Evolutionary conservation across 2,888 invertebrate genomes (phyloP).

Genomic region (Thereva nobilitata): DNA sequence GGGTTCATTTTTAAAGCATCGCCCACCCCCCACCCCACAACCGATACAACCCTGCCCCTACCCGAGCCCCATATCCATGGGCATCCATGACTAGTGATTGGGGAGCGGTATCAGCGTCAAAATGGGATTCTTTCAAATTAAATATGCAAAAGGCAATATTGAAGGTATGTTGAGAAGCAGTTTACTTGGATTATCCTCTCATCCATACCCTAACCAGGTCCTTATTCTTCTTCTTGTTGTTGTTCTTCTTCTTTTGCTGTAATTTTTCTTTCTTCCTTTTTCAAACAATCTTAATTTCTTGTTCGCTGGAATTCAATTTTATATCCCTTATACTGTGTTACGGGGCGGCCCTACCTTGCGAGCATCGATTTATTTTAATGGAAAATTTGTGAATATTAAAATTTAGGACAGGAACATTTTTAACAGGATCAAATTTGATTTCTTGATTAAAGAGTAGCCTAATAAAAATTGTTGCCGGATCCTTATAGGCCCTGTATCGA

Average conservation of each 20-base stretch:
- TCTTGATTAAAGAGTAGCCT: too few species aligned
- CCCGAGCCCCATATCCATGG: background rate
- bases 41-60: too few species aligned
- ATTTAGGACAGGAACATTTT: too few species aligned
- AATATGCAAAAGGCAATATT: constrained; percentile 8
- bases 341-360: background rate
- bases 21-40: too few species aligned
- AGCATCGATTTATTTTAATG: background rate
- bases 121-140: constrained; percentile 12
- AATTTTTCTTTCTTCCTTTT: background rate
- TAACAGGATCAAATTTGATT: too few species aligned
- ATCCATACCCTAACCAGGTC: too few species aligned
- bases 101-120: background rate
- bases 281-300: constrained; percentile 4
- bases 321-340: background rate
- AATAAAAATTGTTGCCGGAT: too few species aligned
- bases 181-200: background rate
- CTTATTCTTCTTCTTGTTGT: too few species aligned
- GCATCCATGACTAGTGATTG: constrained; percentile 2
- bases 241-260: background rate
- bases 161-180: background rate
- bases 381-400: background rate
- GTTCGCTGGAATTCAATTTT: constrained; percentile 4
- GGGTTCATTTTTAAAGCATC: too few species aligned
- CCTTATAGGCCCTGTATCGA: too few species aligned